phyloP scores from a whole-genome alignment of 2,113 vertebrate genomes.

The Sinocyclocheilus anshuiensis region DNA sequence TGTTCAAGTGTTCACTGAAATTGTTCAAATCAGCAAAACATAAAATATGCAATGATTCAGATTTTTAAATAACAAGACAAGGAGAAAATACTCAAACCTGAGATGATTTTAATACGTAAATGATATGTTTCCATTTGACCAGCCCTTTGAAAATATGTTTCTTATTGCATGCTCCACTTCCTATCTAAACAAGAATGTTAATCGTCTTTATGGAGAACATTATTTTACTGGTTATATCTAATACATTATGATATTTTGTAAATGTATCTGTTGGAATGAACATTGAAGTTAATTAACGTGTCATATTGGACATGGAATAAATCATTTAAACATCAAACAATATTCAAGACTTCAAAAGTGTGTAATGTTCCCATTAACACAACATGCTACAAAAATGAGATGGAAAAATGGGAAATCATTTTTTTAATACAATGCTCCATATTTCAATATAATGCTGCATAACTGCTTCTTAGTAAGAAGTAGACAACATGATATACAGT shows the following conservation, averaged over 20 bases:
- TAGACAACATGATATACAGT: neutral
- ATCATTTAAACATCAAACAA: neutral
- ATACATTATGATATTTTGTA: neutral
- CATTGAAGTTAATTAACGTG: neutral
- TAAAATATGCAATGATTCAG: neutral
- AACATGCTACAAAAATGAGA: neutral
- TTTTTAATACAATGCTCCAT: neutral
- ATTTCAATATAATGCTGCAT: neutral
- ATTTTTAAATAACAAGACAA: neutral
- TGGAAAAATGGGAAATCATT: neutral
- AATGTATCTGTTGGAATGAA: neutral
- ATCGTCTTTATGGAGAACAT: neutral
- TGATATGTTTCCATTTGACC: neutral
- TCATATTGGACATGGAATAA: neutral
- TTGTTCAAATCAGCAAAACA: neutral
- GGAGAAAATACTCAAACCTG: neutral
- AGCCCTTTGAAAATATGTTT: conserved; percentile 17
- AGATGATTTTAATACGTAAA: conserved; percentile 3
- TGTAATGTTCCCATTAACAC: neutral
- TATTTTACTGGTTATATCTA: neutral
- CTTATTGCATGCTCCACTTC: neutral
- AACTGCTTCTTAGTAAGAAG: neutral
- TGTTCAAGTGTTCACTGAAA: neutral
- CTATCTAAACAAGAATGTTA: neutral
- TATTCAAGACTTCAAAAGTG: neutral